Evolutionary conservation across 2,797 vertebrate genomes (phyloP).

Genomic region (Enteromius treurensis): DNA sequence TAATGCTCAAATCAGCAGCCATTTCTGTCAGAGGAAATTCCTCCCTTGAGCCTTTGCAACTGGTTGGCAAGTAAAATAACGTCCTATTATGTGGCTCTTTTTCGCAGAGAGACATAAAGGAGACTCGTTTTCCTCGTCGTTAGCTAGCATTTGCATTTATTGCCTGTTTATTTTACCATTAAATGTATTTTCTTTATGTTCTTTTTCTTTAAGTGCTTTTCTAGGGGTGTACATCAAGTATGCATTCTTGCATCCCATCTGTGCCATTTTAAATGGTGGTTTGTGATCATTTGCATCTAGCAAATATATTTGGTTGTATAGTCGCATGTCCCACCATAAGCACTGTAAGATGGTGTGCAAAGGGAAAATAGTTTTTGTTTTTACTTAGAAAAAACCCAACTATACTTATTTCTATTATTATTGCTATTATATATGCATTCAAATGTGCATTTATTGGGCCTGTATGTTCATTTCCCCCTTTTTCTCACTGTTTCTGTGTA

Average conservation of each 20-base stretch:
- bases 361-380: background rate
- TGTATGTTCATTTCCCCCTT: fast-evolving
- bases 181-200: conserved; percentile 22
- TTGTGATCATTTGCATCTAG: background rate
- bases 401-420: too few relatives aligned
- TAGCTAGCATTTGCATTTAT: conserved; percentile 37
- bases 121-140: conserved; percentile 26
- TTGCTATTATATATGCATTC: background rate
- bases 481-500: background rate
- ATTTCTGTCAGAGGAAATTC: conserved; percentile 43
- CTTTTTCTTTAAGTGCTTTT: conserved; percentile 14
- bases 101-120: conserved; percentile 21
- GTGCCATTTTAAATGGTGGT: background rate
- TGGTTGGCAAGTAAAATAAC: conserved; percentile 42
- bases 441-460: background rate
- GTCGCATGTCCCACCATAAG: background rate
- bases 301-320: background rate
- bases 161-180: conserved; percentile 39
- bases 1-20: conserved; percentile 48
- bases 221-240: background rate
- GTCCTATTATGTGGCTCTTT: conserved; percentile 14
- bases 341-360: background rate
- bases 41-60: conserved; percentile 43
- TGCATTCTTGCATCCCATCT: conserved; percentile 9
- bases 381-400: background rate